Conservation (phyloP, 1,140 invertebrate species). For the Diplogasteroides magnus region DNA sequence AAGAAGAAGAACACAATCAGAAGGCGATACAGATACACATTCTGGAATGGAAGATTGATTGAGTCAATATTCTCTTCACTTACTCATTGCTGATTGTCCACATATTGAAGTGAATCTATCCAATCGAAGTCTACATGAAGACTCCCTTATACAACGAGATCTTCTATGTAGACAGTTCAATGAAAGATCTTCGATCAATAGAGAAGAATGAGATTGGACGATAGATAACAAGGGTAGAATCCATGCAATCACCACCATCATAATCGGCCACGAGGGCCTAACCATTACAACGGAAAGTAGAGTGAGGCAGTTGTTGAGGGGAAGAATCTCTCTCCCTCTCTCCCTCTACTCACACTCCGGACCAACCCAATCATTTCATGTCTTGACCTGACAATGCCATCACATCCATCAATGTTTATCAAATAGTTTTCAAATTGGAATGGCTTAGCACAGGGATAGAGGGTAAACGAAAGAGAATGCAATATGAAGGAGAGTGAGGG, state of each 20-base stretch:
- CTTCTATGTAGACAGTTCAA: not conserved
- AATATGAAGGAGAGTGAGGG: not conserved
- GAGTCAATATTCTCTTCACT: slow-evolving; percentile 9
- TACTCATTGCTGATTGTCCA: not conserved
- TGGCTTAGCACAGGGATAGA: slow-evolving; percentile 4
- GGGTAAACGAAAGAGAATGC: not conserved
- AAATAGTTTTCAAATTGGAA: not conserved
- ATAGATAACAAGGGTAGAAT: no score
- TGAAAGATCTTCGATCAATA: not conserved
- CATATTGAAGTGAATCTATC: not conserved
- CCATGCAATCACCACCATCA: no score
- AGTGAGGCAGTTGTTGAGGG: not conserved
- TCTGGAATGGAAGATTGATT: slow-evolving; percentile 11
- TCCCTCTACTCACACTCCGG: no score
- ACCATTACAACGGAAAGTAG: not conserved
- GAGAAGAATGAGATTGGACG: not conserved
- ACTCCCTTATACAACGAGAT: not conserved
- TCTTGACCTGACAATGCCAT: no score
- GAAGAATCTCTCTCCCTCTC: not conserved
- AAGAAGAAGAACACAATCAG: slow-evolving; percentile 22
- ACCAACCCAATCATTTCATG: no score
- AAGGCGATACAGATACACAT: slow-evolving; percentile 14
- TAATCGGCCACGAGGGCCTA: no score
- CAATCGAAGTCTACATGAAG: not conserved
- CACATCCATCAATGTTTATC: not conserved